Base-by-base conservation (phyloP, 1,140 invertebrate species). In the Caenorhabditis brenneri region DNA sequence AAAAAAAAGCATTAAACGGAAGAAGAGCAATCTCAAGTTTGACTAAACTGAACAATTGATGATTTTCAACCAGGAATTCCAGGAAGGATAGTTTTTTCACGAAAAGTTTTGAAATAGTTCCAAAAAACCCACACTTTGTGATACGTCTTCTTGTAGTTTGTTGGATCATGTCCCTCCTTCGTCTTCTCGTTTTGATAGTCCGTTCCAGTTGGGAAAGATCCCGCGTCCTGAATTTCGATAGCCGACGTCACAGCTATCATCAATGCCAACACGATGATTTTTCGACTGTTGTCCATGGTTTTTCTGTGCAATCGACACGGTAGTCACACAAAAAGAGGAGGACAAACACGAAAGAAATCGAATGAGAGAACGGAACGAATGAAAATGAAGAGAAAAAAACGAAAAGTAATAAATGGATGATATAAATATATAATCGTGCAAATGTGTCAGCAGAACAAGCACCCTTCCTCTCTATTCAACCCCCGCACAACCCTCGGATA, bases 361-460 rank as follows among this genome's bases (percentile, higher is more conserved):
- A 51, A 22, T 19, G 49, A 19, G 49, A n/a, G 6, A n/a, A 51
- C n/a, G 42, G 42, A 16, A n/a, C 49, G 49, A 51, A 51, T 51
- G 49, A 51, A 29, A 65, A 36, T 65, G 29, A 46, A 42, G 22
- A 31, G 22, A 39, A 19, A 42, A 74, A 46, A 65, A 36, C 3
- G 7, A 36, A 36, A 74, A 74, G 36, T 74, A 36, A 65, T 65
- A 65, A 74, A 74, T 74, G 65, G 65, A 36, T 74, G 65, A 74
- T 74, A 74, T 74, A 74, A 74, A 42, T 74, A 74, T 65, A 36
- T 42, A 55, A 27, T 24, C 65, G 65, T 74, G 33, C 65, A 74
- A 74, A 42, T 46, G 65, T 24, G 46, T 42, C 19, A 24, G 36
- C n/a, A 22, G 19, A 74, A 42, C 39, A 42, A 46, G 36, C 33